Evolutionary conservation across 2,888 invertebrate species (phyloP).

Genomic region (Gymnosoma rotundatum): DNA sequence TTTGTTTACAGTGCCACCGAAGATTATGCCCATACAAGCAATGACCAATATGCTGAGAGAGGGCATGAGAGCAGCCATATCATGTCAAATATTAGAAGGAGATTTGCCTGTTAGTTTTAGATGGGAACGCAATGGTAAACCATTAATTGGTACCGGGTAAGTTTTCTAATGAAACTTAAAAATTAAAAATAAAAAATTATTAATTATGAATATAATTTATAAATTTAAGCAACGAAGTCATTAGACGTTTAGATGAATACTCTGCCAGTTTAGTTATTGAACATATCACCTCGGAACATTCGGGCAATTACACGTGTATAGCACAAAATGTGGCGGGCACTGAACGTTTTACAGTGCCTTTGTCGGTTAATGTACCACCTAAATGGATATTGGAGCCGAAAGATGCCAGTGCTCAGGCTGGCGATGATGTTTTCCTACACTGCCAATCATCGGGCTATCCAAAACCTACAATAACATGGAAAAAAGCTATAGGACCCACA

Average conservation of each 20-base stretch:
- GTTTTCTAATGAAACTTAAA: slow-evolving; percentile 48
- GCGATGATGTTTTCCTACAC: slow-evolving; percentile 91
- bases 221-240: slow-evolving; percentile 82
- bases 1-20: slow-evolving; percentile 87
- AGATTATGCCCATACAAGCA: slow-evolving; percentile 91
- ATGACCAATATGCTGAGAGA: slow-evolving; percentile 91
- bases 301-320: slow-evolving; percentile 95
- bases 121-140: slow-evolving; percentile 94
- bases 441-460: slow-evolving; percentile 97
- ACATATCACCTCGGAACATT: slow-evolving; percentile 91
- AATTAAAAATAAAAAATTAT: too few relatives aligned
- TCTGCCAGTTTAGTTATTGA: slow-evolving; percentile 93
- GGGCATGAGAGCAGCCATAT: slow-evolving; percentile 94
- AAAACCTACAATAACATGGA: slow-evolving; percentile 93
- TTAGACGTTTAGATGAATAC: slow-evolving; percentile 90
- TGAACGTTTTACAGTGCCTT: slow-evolving; percentile 89
- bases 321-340: slow-evolving; percentile 92
- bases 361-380: slow-evolving; percentile 94
- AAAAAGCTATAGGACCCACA: slow-evolving; percentile 91
- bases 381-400: slow-evolving; percentile 93
- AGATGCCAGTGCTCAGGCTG: slow-evolving; percentile 91
- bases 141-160: slow-evolving; percentile 86
- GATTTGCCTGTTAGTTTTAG: slow-evolving; percentile 95
- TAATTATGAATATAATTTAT: background rate
- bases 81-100: slow-evolving; percentile 95